Evolutionary conservation across 2,113 vertebrate species (phyloP), one percentile per base, ranked within the genome.

Genomic region (Antigone vipio): DNA sequence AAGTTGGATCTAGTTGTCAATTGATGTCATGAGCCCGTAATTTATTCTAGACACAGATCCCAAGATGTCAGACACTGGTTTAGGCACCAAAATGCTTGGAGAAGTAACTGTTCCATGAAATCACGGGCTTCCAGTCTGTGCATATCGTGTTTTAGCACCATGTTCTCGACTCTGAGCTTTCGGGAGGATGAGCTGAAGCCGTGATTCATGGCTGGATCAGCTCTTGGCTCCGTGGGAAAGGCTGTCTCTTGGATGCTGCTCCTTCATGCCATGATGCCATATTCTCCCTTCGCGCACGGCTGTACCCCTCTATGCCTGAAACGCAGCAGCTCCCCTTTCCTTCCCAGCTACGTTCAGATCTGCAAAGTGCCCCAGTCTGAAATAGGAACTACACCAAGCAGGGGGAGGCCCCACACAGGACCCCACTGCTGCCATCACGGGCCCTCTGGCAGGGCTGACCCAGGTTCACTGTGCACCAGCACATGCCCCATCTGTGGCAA

Each of bases 401-500:
- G 45, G 9, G 14, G 21, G 68, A 44, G 12, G 34, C 64, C 32
- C 15, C 9, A 2, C 63, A 8, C 0, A 8, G 60, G 55, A 10
- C 22, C 19, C n/a, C 52, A 20, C 29, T 77, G 34, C 45, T 84
- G 63, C 73, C 59, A 55, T 8, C 84, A 32, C 0, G 3, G 40
- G 34, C 30, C 40, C 45, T 47, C 53, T 68, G 66, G 32, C 34
- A 55, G 12, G 38, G 45, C 0, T 71, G 56, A 30, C 17, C n/a
- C 64, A 22, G 24, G 11, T 38, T 27, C 42, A 0, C 44, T 1
- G 14, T 27, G 50, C 19, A 14, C 12, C 6, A 3, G 13, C 27
- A 77, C 9, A 0, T 63, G 23, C 58, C 27, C 58, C 2, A 2
- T 16, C 35, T 2, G 0, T 4, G 23, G 69, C 22, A 82, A 63